phyloP scores from a whole-genome alignment of 2,113 vertebrate genomes.

The Trinectes maculatus region DNA sequence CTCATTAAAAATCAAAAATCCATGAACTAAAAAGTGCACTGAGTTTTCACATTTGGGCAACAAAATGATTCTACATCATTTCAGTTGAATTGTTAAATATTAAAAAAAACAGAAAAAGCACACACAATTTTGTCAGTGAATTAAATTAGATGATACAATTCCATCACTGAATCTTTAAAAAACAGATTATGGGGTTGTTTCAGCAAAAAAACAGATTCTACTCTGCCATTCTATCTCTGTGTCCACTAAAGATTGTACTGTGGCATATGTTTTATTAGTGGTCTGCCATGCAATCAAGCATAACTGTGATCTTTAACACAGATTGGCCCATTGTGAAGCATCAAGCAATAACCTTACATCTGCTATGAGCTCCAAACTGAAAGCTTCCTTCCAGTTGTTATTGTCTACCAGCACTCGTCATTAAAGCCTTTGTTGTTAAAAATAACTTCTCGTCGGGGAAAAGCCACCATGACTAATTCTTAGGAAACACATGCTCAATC shows the following conservation, averaged over 20 bases:
- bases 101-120: too few relatives aligned
- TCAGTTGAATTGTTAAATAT: too few relatives aligned
- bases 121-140: too few relatives aligned
- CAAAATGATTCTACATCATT: too few relatives aligned
- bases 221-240: neutral
- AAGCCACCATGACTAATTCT: slow-evolving; percentile 57
- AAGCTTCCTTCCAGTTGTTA: slow-evolving; percentile 76
- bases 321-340: slow-evolving; percentile 1
- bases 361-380: slow-evolving; percentile 30
- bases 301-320: neutral
- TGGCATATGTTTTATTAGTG: neutral
- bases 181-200: too few relatives aligned
- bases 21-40: too few relatives aligned
- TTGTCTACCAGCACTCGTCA: slow-evolving; percentile 43
- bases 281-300: neutral
- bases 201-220: neutral
- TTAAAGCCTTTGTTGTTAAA: slow-evolving; percentile 73
- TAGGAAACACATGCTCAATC: slow-evolving; percentile 69
- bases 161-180: too few relatives aligned
- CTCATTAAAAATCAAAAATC: too few relatives aligned
- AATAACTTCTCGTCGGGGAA: slow-evolving; percentile 67
- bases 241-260: neutral
- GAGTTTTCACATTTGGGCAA: too few relatives aligned
- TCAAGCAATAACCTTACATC: slow-evolving; percentile 35
- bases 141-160: too few relatives aligned